These are phyloP conservation scores for Crypturellus tataupa DNA, from an alignment of 2,797 vertebrate genomes.

Conservation along the genomic window DNA sequence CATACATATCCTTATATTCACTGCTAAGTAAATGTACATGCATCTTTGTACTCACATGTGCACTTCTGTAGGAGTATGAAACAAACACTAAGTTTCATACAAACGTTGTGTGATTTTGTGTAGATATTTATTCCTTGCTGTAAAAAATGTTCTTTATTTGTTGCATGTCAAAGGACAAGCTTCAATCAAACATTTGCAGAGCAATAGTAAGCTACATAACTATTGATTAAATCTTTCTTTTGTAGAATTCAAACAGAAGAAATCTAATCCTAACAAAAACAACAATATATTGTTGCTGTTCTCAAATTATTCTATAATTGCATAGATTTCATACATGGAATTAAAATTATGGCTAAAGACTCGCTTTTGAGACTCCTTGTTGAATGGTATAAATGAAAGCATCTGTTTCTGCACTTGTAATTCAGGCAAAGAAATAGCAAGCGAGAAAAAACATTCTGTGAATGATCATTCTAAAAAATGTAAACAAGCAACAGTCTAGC, in stretches of 20 bases:
- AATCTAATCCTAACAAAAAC: neutral
- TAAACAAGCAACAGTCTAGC: neutral
- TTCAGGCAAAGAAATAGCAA: neutral
- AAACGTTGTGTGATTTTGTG: neutral
- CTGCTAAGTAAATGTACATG: neutral
- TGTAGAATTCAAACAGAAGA: neutral
- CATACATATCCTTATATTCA: neutral
- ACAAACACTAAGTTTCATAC: neutral
- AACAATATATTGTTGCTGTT: neutral
- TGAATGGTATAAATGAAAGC: neutral
- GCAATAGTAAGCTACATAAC: neutral
- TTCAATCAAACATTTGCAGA: neutral
- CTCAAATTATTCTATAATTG: neutral
- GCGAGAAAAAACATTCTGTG: neutral
- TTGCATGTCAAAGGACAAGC: neutral
- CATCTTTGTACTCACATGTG: accelerated
- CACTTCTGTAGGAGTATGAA: neutral
- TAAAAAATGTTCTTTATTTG: neutral
- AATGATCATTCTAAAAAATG: neutral
- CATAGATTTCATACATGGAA: neutral
- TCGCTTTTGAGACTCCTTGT: neutral
- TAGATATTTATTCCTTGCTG: neutral
- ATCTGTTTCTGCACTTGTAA: neutral
- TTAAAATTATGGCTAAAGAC: neutral
- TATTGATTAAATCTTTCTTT: neutral